Evolutionary conservation across 1,140 invertebrate species (phyloP).

Genomic region (honey bee (Apis mellifera)): DNA sequence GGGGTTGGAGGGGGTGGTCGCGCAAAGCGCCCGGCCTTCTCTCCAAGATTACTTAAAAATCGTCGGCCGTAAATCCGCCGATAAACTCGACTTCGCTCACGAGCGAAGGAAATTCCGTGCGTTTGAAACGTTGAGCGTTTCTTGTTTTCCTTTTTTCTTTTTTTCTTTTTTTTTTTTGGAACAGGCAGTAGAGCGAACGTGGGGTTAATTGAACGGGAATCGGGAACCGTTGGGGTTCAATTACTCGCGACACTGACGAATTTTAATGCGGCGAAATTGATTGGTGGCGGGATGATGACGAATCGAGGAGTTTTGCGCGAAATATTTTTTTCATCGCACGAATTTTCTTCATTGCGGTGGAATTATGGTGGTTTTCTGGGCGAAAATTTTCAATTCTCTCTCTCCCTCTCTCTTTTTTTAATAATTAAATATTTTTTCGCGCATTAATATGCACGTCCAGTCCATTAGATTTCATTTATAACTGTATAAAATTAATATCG

Average conservation of each 20-base stretch:
- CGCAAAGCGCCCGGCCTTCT: not conserved
- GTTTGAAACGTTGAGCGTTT: not conserved
- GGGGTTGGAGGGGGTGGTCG: not conserved
- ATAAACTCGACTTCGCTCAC: slow-evolving; percentile 11
- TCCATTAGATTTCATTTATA: too few species aligned
- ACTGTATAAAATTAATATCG: too few species aligned
- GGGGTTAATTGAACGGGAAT: not conserved
- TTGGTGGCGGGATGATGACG: not conserved
- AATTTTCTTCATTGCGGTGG: not conserved
- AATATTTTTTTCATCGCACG: too few species aligned
- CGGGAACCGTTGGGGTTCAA: not conserved
- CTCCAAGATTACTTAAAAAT: slow-evolving; percentile 45
- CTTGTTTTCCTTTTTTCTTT: too few species aligned
- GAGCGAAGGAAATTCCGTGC: not conserved
- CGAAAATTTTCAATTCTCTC: too few species aligned
- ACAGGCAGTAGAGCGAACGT: not conserved
- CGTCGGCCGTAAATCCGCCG: slow-evolving; percentile 30
- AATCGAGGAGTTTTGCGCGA: too few species aligned
- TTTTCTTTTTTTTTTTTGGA: too few species aligned
- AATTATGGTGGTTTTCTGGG: too few species aligned
- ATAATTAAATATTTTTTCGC: too few species aligned
- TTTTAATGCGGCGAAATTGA: not conserved
- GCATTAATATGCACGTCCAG: too few species aligned
- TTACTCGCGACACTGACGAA: not conserved
- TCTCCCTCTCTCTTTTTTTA: too few species aligned